Evolutionary conservation across 2,888 invertebrate genomes (phyloP), one percentile per base, ranked within the genome.

Genomic region (Patella pellucida): DNA sequence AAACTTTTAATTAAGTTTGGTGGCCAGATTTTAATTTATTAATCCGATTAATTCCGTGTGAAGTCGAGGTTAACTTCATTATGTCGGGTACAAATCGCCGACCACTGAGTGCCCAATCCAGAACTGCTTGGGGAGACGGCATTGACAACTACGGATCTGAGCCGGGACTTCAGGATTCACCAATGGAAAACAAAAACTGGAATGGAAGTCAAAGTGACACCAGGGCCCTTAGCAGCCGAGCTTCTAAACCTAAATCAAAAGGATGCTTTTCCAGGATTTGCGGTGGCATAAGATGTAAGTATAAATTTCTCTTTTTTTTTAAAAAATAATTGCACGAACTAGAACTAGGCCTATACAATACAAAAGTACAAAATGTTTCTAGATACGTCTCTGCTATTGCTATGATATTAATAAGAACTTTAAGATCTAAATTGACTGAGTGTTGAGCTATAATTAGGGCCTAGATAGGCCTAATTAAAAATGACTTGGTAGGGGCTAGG

Each of bases 21-120:
- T 14, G 19, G 23, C 62, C 14, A 23, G 62, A 23, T 62, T 62
- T 23, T 62, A n/a, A 62, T 19, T 12, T 23, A 62, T 41, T 41
- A 41, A 41, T 41, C 5, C 41, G 41, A 9, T 41, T 41, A 41
- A 41, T 41, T 41, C 41, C 41, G 41, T 41, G 7, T 41, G 41
- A 41, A 41, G 41, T 41, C 41, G 41, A 41, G 41, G 41, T 41
- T 41, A 41, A 62, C 23, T 72, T 68, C 71, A 77, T 51, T 50
- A 78, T 75, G 73, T 73, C 72, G 71, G 72, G 78, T 23, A 72
- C 71, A 71, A 73, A 74, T 69, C 50, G 75, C 70, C 83, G 88
- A 52, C 89, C 89, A 23, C 76, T 78, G 12, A 88, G 88, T 78
- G 87, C 85, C 68, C 82, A 83, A 77, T 87, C 88, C 69, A 82